A percentile compares a stretch with the other conserved stretches of the same genome.
phyloP scores from a whole-genome alignment of 2,888 invertebrate genomes.

The Andrena dorsata region DNA sequence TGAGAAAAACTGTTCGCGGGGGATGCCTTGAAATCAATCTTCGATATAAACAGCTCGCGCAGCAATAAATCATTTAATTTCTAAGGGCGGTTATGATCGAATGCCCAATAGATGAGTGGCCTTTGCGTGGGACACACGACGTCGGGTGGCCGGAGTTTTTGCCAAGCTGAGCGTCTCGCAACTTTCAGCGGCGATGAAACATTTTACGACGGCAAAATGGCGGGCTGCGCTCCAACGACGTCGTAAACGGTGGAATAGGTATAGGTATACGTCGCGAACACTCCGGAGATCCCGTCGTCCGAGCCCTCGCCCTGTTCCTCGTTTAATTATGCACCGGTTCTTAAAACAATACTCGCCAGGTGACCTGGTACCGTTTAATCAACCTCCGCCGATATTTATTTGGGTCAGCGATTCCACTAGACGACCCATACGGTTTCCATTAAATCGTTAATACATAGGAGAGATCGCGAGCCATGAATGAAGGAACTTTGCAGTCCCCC shows the following conservation, averaged over 20 bases:
- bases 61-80: too few relatives aligned
- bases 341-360: background rate
- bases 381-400: constrained; percentile 1
- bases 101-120: background rate
- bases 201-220: background rate
- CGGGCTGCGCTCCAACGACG: too few relatives aligned
- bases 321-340: constrained; percentile 3
- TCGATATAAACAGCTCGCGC: too few relatives aligned
- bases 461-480: background rate
- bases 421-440: background rate
- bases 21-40: too few relatives aligned
- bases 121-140: background rate
- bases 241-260: too few relatives aligned
- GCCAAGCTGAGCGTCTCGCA: background rate
- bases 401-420: background rate
- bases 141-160: background rate
- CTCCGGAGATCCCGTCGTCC: background rate
- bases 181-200: background rate
- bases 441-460: background rate
- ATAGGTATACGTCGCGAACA: background rate
- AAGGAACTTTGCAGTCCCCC: background rate
- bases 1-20: too few relatives aligned
- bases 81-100: background rate
- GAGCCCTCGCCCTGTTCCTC: background rate
- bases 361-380: background rate